Evolutionary conservation across 2,888 invertebrate genomes (phyloP), one percentile per base, ranked within the genome.

Genomic region (Leptinotarsa haldemani): DNA sequence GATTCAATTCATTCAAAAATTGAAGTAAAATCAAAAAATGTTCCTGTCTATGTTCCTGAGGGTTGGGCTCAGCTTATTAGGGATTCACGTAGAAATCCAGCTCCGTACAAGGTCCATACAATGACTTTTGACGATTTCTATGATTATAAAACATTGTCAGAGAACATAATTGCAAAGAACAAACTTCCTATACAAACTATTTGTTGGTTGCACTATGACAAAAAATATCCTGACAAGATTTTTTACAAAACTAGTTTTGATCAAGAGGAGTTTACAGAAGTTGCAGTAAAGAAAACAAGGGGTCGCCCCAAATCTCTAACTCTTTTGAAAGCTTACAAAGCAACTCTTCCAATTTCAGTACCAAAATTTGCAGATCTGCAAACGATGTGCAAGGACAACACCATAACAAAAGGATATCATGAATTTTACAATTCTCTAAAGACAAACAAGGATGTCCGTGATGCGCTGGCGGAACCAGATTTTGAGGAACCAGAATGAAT

Each of bases 11-110:
- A 82, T 65, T 83, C 82, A 9, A 81, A 82, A 78, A 81, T 82
- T 66, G 80, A 61, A 66, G 79, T 78, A 20, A 81, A 81, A 75
- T 68, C 74, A 18, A 82, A 82, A 73, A 74, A 79, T 64, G 76
- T 78, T 67, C 76, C 82, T 12, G 77, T 82, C 13, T 81, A 81
- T 64, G 80, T 76, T 22, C 81, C 81, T 65, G 82, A 83, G 65
- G 80, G 74, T 2, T 78, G 78, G 77, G 77, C 80, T n/a, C 78
- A 80, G 71, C n/a, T 80, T 52, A 80, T 81, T 46, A 65, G 79
- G 77, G 61, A 72, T 70, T 52, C 76, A 48, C 70, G 76, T 30
- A 70, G 25, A 65, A 71, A 70, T 47, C 76, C 77, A 73, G 7
- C 56, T 65, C 69, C 69, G 20, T 73, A 48, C 64, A 46, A 69